phyloP scores from a whole-genome alignment of 1,140 invertebrate species.

The Drosophila nikananu region DNA sequence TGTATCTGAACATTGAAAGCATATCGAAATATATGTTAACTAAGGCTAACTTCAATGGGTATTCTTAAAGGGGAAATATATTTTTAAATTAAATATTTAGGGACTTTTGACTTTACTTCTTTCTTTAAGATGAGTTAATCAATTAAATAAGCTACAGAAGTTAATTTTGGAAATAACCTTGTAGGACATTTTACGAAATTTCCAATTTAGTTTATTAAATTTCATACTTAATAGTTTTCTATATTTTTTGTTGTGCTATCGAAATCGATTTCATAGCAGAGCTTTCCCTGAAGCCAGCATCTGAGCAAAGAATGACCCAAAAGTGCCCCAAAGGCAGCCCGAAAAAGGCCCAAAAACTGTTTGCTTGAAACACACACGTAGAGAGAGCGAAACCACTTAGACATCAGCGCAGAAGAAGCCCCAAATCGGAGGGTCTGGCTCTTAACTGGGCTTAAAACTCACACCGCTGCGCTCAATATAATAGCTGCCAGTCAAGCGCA shows the following conservation, averaged over 20 bases:
- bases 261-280: background rate
- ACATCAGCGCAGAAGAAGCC: background rate
- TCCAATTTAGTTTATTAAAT: background rate
- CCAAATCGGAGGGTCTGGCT: background rate
- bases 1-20: background rate
- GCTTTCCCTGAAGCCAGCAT: constrained; percentile 20
- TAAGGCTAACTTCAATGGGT: no score
- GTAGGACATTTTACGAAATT: background rate
- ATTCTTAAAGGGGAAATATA: no score
- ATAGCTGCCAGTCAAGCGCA: background rate
- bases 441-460: background rate
- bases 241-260: background rate
- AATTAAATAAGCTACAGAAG: background rate
- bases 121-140: no score
- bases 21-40: no score
- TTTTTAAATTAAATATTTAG: no score
- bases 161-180: background rate
- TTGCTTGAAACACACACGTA: constrained; percentile 9
- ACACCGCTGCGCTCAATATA: constrained; percentile 4
- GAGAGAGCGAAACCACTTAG: constrained; percentile 8
- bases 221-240: background rate
- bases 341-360: constrained; percentile 8
- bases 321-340: background rate
- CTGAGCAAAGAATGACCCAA: background rate
- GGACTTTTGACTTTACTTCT: no score